phyloP scores from a whole-genome alignment of 2,797 vertebrate genomes.

The Lagocephalus sceleratus region DNA sequence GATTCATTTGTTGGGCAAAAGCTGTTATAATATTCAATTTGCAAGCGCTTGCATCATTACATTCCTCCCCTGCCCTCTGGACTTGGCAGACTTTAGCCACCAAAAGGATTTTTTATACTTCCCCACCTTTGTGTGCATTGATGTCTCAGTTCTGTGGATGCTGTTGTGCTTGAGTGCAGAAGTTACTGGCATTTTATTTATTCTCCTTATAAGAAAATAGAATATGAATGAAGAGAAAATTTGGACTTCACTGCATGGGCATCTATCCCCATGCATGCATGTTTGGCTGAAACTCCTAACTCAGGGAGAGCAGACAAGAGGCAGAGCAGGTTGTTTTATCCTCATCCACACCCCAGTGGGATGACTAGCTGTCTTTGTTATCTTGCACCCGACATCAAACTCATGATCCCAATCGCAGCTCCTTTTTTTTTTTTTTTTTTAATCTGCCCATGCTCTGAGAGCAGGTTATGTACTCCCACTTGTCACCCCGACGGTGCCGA shows the following conservation, averaged over 20 bases:
- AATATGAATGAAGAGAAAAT: no score
- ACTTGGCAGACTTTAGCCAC: background rate
- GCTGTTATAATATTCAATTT: background rate
- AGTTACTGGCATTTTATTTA: no score
- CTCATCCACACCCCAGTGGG: constrained; percentile 39
- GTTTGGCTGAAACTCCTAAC: constrained; percentile 16
- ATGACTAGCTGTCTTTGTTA: constrained; percentile 64
- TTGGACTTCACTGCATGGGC: background rate
- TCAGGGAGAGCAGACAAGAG: constrained; percentile 35
- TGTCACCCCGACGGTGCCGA: constrained; percentile 57
- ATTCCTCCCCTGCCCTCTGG: background rate
- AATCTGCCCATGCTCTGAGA: constrained; percentile 65
- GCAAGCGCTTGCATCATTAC: background rate
- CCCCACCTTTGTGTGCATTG: background rate
- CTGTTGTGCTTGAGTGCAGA: no score
- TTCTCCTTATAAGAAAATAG: no score
- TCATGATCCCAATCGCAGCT: constrained; percentile 68
- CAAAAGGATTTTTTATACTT: background rate
- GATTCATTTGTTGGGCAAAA: constrained; percentile 3
- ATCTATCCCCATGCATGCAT: background rate
- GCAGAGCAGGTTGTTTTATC: constrained; percentile 32
- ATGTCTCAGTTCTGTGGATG: no score
- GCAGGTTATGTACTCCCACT: constrained; percentile 46
- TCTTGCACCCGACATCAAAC: constrained; percentile 67
- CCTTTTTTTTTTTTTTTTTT: constrained; percentile 52